Conservation (phyloP, 1,140 invertebrate species). For the Anagrus nilaparvatae region DNA sequence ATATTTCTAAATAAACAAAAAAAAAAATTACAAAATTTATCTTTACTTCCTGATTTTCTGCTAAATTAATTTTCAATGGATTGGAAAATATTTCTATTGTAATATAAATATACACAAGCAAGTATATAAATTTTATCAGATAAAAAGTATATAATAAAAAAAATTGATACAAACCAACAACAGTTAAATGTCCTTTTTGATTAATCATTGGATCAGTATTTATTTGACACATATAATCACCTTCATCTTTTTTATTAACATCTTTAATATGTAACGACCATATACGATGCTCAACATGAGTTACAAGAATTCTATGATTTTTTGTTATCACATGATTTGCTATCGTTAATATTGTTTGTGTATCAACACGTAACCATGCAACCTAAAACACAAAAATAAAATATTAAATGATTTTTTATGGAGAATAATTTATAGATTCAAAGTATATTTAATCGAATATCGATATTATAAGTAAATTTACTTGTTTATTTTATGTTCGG, state of each 20-base stretch:
- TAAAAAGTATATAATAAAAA: conserved; percentile 4
- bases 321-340: conserved; percentile 82
- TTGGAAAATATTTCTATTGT: conserved; percentile 1
- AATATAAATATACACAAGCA: conserved; percentile 3
- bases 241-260: conserved; percentile 64
- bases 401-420: no score
- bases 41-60: no score
- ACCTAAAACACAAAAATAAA: no score
- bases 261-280: conserved; percentile 79
- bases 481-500: no score
- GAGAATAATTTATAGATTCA: no score
- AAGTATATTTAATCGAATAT: no score
- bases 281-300: conserved; percentile 68
- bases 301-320: conserved; percentile 72
- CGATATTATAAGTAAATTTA: no score
- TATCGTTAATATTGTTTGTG: conserved; percentile 83
- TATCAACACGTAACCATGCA: conserved; percentile 81
- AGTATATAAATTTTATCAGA: conserved; percentile 4
- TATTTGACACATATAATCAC: conserved; percentile 83
- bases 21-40: no score
- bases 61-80: background rate
- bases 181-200: conserved; percentile 76
- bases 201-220: conserved; percentile 89
- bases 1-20: no score
- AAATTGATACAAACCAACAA: conserved; percentile 69